Base-by-base conservation (phyloP, 2,888 invertebrate species). In the Elmis aenea region DNA sequence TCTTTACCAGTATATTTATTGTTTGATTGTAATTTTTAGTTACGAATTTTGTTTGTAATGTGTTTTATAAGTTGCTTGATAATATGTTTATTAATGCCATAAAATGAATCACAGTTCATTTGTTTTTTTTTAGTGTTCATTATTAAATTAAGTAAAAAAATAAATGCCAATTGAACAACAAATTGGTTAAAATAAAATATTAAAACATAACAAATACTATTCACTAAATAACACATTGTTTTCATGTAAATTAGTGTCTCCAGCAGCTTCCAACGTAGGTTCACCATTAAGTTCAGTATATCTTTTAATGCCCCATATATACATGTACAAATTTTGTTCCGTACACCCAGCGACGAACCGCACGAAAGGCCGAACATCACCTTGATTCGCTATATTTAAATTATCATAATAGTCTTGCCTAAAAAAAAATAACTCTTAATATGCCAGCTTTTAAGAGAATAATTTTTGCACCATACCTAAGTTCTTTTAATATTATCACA, bases 321-420 rank as follows among this genome's bases (percentile, higher is more conserved):
- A 93, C 28, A 91, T 75, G 66, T 93, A 90, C 15, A 94, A 64
- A 0, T 91, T 92, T 50, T 84, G 79, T 59, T 93, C 92, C 0
- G 94, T 91, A 59, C 89, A 89, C 54, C 89, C 85, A 0, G 93
- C 94, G 54, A 97, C 92, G 65, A 97, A 97, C 47, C 97, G 79
- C 1, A 96, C 85, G 70, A 97, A 97, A 1, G 96, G 96, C 26
- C 95, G 74, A 3, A 95, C 83, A 63, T 97, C 96, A 0, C 97
- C 97, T 52, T 86, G 83, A 60, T 97, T 96, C 0, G 93, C 96
- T 5, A 86, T 74, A 64, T 93, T 86, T 15, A 97, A 71, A 50
- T 86, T 83, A 55, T 92, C 85, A 64, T 95, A 96, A 66, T 90
- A 90, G 38, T 85, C 78, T 54, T 85, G 83, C 10, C 82, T 70